Conservation (phyloP, 2,797 vertebrate genomes). For the Thamnophis elegans region DNA sequence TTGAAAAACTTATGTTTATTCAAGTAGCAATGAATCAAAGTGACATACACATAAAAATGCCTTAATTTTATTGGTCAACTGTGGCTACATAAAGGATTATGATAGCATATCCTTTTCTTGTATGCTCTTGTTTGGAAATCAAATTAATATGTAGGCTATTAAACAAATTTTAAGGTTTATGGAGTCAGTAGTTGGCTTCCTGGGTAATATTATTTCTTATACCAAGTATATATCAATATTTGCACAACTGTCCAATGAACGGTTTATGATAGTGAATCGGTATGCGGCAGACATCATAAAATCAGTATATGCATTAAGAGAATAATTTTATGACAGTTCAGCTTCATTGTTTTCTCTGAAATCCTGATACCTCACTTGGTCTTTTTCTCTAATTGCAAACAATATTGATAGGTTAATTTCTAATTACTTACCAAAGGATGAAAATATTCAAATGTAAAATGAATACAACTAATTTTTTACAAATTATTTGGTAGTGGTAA, state of each 20-base stretch:
- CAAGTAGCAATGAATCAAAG: neutral
- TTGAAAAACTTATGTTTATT: no score
- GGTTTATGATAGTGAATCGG: neutral
- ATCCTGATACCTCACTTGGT: neutral
- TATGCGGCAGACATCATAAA: neutral
- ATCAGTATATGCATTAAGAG: neutral
- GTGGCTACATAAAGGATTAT: neutral
- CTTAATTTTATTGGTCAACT: neutral
- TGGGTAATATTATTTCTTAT: neutral
- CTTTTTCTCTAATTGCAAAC: neutral
- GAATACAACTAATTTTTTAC: fast-evolving
- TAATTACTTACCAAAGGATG: neutral
- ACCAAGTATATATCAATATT: conserved; percentile 35
- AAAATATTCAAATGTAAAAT: neutral
- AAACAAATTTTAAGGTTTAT: neutral
- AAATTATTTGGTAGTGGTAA: fast-evolving
- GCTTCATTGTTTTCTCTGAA: conserved; percentile 22
- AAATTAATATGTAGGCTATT: neutral
- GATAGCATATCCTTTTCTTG: neutral
- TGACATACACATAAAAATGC: neutral
- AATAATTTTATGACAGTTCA: conserved; percentile 27
- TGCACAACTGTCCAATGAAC: neutral
- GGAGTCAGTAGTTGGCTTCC: conserved; percentile 16
- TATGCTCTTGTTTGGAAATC: neutral
- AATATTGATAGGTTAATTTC: neutral